phyloP scores from a whole-genome alignment of 1,140 invertebrate genomes.

The Drosophila willistoni region DNA sequence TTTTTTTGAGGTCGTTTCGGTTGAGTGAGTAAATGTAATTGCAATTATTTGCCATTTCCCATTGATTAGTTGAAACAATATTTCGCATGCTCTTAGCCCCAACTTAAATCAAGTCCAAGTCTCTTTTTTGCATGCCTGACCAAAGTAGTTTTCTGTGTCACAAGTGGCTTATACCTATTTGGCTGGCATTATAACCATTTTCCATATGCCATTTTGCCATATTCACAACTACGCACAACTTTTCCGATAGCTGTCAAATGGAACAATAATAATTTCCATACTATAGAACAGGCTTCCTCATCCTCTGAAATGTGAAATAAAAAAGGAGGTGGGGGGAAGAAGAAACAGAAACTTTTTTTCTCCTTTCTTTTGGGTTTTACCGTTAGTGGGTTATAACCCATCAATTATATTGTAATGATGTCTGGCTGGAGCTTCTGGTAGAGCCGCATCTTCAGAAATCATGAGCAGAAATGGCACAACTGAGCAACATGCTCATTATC shows the following conservation, averaged over 20 bases:
- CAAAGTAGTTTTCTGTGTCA: constrained; percentile 71
- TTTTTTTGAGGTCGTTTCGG: constrained; percentile 30
- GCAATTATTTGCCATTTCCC: not conserved
- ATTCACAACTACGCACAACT: constrained; percentile 57
- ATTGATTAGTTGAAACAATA: not conserved
- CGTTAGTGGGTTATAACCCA: constrained; percentile 75
- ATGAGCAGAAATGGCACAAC: constrained; percentile 45
- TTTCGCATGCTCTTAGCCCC: not conserved
- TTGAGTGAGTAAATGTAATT: constrained; percentile 11
- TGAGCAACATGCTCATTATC: constrained; percentile 75
- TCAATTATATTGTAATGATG: constrained; percentile 82
- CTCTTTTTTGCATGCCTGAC: constrained; percentile 8
- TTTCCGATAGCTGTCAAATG: constrained; percentile 52
- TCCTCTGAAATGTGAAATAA: constrained; percentile 32
- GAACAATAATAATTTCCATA: constrained; percentile 75
- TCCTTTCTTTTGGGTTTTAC: constrained; percentile 50
- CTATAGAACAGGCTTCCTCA: constrained; percentile 37
- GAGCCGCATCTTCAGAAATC: constrained; percentile 72
- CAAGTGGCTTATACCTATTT: constrained; percentile 51
- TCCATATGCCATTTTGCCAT: constrained; percentile 47
- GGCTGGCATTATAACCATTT: constrained; percentile 54
- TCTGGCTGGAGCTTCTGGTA: constrained; percentile 56
- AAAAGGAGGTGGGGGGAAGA: constrained; percentile 25
- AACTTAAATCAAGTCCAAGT: not conserved
- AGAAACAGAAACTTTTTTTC: constrained; percentile 59